Conservation (phyloP, 2,113 vertebrate species). For the Labeo rohita region DNA sequence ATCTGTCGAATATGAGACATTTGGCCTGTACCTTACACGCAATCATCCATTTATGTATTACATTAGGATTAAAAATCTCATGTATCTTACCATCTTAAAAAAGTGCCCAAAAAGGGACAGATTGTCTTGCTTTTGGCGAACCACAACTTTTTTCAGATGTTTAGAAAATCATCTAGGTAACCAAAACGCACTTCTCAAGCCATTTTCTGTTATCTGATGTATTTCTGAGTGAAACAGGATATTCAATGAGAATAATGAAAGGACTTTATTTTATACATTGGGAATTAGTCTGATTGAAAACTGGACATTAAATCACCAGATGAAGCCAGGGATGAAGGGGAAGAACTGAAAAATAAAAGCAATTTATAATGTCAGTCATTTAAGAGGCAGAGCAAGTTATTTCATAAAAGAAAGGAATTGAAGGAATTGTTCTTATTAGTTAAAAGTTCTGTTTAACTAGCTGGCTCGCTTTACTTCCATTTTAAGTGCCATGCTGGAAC, state of each 20-base stretch:
- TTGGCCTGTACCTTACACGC: not conserved
- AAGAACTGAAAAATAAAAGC: not conserved
- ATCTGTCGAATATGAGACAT: not conserved
- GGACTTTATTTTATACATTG: too few relatives aligned
- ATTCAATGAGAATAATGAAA: not conserved
- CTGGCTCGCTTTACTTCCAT: too few relatives aligned
- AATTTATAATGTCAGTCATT: not conserved
- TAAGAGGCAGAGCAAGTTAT: too few relatives aligned
- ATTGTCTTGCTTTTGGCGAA: not conserved
- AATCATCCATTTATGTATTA: not conserved
- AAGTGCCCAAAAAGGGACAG: not conserved
- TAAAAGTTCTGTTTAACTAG: too few relatives aligned
- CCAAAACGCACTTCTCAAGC: too few relatives aligned
- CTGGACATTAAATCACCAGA: not conserved
- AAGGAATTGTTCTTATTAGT: too few relatives aligned
- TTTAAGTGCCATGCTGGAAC: too few relatives aligned
- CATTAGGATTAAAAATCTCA: not conserved
- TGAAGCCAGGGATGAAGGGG: not conserved
- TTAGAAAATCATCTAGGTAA: not conserved
- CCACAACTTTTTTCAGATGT: not conserved
- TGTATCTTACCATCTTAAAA: not conserved
- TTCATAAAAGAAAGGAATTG: too few relatives aligned
- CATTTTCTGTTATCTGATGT: not conserved
- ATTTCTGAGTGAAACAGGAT: not conserved
- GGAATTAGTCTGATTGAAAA: not conserved